A percentile compares a stretch with the other conserved stretches of the same genome.
These are phyloP conservation scores for Chloebia gouldiae DNA, from an alignment of 2,113 vertebrate genomes.

Conservation along the genomic window DNA sequence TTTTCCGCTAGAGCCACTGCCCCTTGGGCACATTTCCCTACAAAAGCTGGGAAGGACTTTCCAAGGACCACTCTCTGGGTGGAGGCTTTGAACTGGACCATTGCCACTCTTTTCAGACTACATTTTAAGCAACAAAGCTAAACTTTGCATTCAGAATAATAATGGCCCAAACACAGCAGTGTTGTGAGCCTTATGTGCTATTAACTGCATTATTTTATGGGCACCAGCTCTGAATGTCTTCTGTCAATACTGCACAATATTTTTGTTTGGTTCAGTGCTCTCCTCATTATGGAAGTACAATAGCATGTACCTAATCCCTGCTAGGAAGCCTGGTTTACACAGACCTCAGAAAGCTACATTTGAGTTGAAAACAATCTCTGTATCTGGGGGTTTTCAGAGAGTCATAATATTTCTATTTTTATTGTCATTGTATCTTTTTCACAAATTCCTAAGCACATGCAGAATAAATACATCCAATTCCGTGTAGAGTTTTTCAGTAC, in stretches of 20 bases:
- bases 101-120: background rate
- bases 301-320: background rate
- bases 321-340: slow-evolving; percentile 33
- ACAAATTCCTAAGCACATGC: slow-evolving; percentile 41
- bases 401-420: slow-evolving; percentile 69
- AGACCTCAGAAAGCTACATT: slow-evolving; percentile 17
- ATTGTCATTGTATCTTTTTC: slow-evolving; percentile 52
- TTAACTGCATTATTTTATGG: background rate
- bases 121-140: background rate
- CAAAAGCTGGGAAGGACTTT: background rate
- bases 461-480: slow-evolving; percentile 52
- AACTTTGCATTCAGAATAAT: background rate
- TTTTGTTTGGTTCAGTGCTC: background rate
- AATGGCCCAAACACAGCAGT: background rate
- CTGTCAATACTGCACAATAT: background rate
- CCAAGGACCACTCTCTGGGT: background rate
- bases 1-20: background rate
- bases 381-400: slow-evolving; percentile 17
- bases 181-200: background rate
- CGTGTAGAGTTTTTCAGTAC: slow-evolving; percentile 17
- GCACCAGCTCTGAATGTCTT: background rate
- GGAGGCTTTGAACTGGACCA: background rate
- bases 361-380: slow-evolving; percentile 31
- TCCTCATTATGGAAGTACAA: background rate
- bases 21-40: background rate